Evolutionary conservation across 2,113 vertebrate species (phyloP).

Genomic region (Nansenia antarctica): DNA sequence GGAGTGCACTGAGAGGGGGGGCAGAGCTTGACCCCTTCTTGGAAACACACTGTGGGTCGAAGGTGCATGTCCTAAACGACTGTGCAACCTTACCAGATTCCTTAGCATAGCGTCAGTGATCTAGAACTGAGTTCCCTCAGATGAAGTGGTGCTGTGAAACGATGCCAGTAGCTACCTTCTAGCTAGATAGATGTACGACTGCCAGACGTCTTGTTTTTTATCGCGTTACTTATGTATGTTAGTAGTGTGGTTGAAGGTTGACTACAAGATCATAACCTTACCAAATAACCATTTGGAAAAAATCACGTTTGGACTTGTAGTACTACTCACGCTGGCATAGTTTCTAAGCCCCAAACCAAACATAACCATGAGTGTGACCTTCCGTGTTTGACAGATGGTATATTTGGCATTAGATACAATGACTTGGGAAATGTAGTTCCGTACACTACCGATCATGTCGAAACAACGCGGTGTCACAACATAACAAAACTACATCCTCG

Average conservation of each 20-base stretch:
- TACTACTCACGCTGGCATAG: not conserved
- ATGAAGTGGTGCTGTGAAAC: not conserved
- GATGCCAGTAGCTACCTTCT: not conserved
- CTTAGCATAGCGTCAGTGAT: constrained; percentile 51
- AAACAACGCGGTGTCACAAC: no score
- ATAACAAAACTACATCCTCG: constrained; percentile 60
- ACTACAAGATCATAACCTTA: no score
- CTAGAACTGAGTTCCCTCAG: not conserved
- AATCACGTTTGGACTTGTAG: not conserved
- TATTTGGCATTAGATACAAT: not conserved
- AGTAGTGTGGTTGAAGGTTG: not conserved
- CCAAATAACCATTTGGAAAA: not conserved
- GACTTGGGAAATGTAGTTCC: constrained; percentile 64
- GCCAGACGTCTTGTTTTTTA: not conserved
- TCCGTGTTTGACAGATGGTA: constrained; percentile 32
- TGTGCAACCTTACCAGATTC: constrained; percentile 44
- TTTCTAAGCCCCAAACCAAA: no score
- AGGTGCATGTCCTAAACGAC: constrained; percentile 16
- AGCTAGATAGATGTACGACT: not conserved
- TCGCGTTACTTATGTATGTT: no score
- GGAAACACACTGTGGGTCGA: constrained; percentile 21
- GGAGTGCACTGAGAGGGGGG: constrained; percentile 2
- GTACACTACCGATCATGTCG: no score
- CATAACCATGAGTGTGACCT: constrained; percentile 63
- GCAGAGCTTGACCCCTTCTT: constrained; percentile 14